A percentile compares a stretch with the other conserved stretches of the same genome.
Evolutionary conservation across 2,113 vertebrate genomes (phyloP).

Genomic region (Galbula dea): DNA sequence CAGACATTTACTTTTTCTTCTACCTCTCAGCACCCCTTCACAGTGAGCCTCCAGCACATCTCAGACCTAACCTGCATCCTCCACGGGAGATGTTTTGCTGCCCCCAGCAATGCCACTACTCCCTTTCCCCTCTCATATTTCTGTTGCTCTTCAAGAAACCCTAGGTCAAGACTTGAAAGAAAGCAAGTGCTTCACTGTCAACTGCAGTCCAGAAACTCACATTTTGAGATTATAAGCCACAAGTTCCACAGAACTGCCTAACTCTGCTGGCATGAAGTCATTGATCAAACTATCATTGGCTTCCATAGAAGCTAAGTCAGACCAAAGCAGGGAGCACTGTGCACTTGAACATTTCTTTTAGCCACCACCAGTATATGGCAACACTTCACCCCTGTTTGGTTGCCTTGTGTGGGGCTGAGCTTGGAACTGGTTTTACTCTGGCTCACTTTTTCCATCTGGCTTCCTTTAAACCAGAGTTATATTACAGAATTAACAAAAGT

Average conservation of each 20-base stretch:
- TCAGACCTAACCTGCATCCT: background rate
- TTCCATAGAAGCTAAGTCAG: background rate
- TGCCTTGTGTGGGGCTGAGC: background rate
- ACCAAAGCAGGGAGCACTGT: background rate
- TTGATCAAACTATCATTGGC: conserved; percentile 16
- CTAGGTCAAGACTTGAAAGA: background rate
- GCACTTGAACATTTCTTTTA: background rate
- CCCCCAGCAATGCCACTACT: background rate
- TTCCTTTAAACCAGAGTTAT: background rate
- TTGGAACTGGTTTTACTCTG: background rate
- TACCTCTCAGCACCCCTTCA: background rate
- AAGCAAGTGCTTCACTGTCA: background rate
- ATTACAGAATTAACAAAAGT: background rate
- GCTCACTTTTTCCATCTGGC: background rate
- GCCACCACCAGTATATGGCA: background rate
- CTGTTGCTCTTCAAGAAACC: background rate
- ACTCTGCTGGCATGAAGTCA: background rate
- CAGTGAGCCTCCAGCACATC: background rate
- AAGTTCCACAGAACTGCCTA: background rate
- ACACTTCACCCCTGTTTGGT: conserved; percentile 16
- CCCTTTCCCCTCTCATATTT: background rate
- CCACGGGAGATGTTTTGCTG: background rate
- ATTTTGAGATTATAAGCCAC: background rate
- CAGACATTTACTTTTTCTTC: background rate
- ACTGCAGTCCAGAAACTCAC: background rate